Base-by-base conservation (phyloP, 2,113 vertebrate genomes). In the Mixornis gularis region DNA sequence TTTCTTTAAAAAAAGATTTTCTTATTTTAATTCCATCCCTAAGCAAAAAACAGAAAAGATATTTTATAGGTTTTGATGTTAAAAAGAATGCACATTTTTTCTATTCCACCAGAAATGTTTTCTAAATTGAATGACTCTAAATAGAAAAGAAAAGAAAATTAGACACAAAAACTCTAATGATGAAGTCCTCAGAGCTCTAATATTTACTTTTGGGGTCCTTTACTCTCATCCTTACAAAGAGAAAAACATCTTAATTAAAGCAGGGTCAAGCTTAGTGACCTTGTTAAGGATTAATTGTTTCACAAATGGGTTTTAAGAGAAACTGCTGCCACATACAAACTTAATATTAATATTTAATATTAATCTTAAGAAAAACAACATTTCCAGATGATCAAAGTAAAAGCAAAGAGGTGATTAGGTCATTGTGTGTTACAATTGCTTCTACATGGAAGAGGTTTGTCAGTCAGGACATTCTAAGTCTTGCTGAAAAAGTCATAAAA, bases 11-110 rank as follows among this genome's bases (percentile, higher is more conserved):
- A 58, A 44, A 80, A 38, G 13, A 4, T 53, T 79, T 89, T 91
- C 74, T 90, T 80, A 34, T 53, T 95, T 94, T 93, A 86, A 91
- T 92, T 73, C 29, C 13, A 82, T 53, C n/a, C 51, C 34, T 77
- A 94, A 88, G 44, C 30, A 92, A 70, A 95, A 96, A 89, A 86
- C 36, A 30, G 2, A 53, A 32, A 86, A 64, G 8, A 5, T 21
- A 3, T 36, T 49, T 74, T n/a, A 22, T 40, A 87, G 70, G 64
- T 52, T 93, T 95, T 92, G 51, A 36, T 64, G 5, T 27, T 49
- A 16, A 59, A 92, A 95, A 91, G 81, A 95, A 79, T 72, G 48
- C 34, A 64, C 13, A 60, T 85, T 89, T 81, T 70, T 55, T 49
- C 41, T 69, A 32, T 89, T 94, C 55, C 55, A 91, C 62, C 29